Evolutionary conservation across 2,888 invertebrate species (phyloP), one percentile per base, ranked within the genome.

Genomic region (Aplocera efformata): DNA sequence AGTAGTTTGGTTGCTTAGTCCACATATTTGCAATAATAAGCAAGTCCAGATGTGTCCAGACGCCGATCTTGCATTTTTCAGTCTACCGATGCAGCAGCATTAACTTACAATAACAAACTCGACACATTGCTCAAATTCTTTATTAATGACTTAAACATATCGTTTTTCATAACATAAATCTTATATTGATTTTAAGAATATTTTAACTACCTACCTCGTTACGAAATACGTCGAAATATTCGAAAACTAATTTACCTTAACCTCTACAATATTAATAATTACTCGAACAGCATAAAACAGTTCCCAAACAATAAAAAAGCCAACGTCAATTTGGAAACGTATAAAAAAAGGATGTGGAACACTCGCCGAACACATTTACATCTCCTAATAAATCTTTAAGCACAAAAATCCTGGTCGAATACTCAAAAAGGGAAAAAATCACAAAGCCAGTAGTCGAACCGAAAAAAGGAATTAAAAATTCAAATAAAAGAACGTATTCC

Each of bases 401-500:
- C 65, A 75, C 71, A 71, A 67, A 72, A 73, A 44, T 44, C 53
- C 56, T 61, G 62, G 59, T 57, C 69, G 67, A 67, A 75, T 77
- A 75, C 62, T 69, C 67, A 72, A 77, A 78, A 72, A 65, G 58
- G 58, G 61, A 69, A 74, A 73, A 72, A 71, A 72, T 63, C 67
- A 69, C 65, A 69, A 75, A 71, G 70, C 72, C 75, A 73, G 81
- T 81, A 84, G 83, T 79, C 78, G 67, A 67, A 60, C 60, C 60
- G 61, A 79, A 84, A 81, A 84, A 84, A 80, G 73, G 79, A 83
- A 83, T 84, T 81, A 81, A 88, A 80, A 81, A 82, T 80, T 78
- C 77, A 82, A 83, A 83, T 83, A 84, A 83, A 84, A 79, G 81
- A 84, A 79, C 74, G 76, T 79, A 83, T 83, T 83, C 80, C 81